Base-by-base conservation (phyloP, 1,140 invertebrate genomes). In the Bombus breviceps region DNA sequence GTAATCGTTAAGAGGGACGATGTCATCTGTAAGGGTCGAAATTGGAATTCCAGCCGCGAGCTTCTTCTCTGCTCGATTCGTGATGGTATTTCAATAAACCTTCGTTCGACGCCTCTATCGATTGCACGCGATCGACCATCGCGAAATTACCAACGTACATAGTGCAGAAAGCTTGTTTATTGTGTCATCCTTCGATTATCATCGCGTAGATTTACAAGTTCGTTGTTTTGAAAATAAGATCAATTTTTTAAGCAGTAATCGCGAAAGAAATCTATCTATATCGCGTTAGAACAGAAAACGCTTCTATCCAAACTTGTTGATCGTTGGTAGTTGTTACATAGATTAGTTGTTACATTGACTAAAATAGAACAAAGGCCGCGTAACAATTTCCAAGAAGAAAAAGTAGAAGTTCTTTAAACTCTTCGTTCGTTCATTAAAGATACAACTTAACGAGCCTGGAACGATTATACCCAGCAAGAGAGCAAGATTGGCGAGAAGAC, bases 31-130 rank as follows among this genome's bases (percentile, higher is more conserved):
- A 43, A 72, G 79, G 75, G 83, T 91, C 84, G 82, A 92, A 92
- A 92, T 92, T 92, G 92, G 68, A 92, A 93, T 92, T 93, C 91
- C 88, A 68, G 32, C 62, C 77, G 59, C 47, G 83, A 69, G 69
- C 71, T 84, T 89, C 85, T 88, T 88, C 90, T 84, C 84, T 72
- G 78, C 85, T 86, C 64, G 78, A 81, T 89, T 88, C 87, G 87
- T 92, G 89, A 92, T 87, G 91, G 91, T 79, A 92, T 92, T 92
- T 92, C 91, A 89, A 92, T 92, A 92, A 90, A 75, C 81, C 69
- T 74, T 76, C 78, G 53, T 74, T 87, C 71, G 62, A 34, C 69
- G 62, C 66, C 47, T 53, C 34, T 10, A 86, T 62, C 75, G 73
- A 81, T 81, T 68, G 47, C 47, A 13, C 53, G 64, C 59, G 86